Base-by-base conservation (phyloP, 2,797 vertebrate genomes). In the Halcyon leucocephala region DNA sequence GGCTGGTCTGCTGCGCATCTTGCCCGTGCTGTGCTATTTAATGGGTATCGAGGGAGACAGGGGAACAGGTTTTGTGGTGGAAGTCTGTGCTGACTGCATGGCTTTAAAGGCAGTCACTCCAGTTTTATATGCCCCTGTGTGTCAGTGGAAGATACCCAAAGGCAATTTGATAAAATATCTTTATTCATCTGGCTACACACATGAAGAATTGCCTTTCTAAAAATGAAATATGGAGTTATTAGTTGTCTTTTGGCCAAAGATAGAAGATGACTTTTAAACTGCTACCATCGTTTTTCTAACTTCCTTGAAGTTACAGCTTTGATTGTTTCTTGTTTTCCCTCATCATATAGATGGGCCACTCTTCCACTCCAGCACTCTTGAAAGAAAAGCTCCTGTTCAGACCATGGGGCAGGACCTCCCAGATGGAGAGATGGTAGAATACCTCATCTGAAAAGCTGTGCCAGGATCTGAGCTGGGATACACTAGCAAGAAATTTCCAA, bases 371-470 rank as follows among this genome's bases (percentile, higher is more conserved):
- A 99, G 97, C 96, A 99, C 99, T 46, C 98, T 99, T 82, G 99
- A 99, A 97, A 98, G 99, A 91, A 98, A 99, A 97, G 97, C 98
- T 22, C 98, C 98, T 4, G 86, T 98, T 94, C 99, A 99, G 94
- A 95, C 98, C 57, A 95, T 98, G 96, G 97, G 98, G 58, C 99
- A 99, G 96, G 99, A 99, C 82, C 95, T 99, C 92, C 97, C 97
- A 71, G 99, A 99, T 94, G 98, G 96, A 21, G 99, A 99, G 97
- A 98, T 99, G 98, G 99, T 99, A 97, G 99, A 99, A 98, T 99
- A 99, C 98, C 99, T 99, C 96, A 99, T 99, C 98, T 99, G 98
- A 99, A 91, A 31, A 67, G 89, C 90, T 58, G 78, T 77, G 14
- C 94, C 67, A 69, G 90, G 90, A 94, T 62, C 55, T 96, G 61